phyloP scores from a whole-genome alignment of 2,888 invertebrate genomes.

The Pterostichus niger region DNA sequence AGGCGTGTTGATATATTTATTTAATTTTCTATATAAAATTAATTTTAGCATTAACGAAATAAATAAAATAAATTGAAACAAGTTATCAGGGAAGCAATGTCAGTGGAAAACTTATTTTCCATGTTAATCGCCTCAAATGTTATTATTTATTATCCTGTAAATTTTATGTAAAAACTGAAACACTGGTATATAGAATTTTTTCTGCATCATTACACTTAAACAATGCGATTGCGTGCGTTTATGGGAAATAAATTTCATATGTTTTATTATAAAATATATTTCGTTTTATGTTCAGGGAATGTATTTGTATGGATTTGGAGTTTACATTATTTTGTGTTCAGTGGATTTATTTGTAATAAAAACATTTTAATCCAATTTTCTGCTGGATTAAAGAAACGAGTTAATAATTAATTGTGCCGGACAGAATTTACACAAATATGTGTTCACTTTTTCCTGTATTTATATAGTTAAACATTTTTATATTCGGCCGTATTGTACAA shows the following conservation, averaged over 20 bases:
- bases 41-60: too few relatives aligned
- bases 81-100: too few relatives aligned
- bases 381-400: slow-evolving; percentile 48
- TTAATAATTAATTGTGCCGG: slow-evolving; percentile 45
- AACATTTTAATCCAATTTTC: slow-evolving; percentile 25
- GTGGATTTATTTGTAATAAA: slow-evolving; percentile 19
- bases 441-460: slow-evolving; percentile 46
- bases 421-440: slow-evolving; percentile 47
- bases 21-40: too few relatives aligned
- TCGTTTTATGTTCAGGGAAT: neutral
- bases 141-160: too few relatives aligned
- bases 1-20: too few relatives aligned
- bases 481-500: slow-evolving; percentile 52
- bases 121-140: too few relatives aligned
- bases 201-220: neutral
- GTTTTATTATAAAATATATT: slow-evolving; percentile 6
- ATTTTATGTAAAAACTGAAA: too few relatives aligned
- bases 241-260: slow-evolving; percentile 23
- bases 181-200: neutral
- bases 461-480: slow-evolving; percentile 33
- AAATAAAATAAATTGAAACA: too few relatives aligned
- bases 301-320: slow-evolving; percentile 12
- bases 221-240: neutral
- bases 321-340: slow-evolving; percentile 8
- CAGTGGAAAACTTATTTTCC: too few relatives aligned